phyloP scores from a whole-genome alignment of 2,888 invertebrate genomes.

The Antheraea yamamai region DNA sequence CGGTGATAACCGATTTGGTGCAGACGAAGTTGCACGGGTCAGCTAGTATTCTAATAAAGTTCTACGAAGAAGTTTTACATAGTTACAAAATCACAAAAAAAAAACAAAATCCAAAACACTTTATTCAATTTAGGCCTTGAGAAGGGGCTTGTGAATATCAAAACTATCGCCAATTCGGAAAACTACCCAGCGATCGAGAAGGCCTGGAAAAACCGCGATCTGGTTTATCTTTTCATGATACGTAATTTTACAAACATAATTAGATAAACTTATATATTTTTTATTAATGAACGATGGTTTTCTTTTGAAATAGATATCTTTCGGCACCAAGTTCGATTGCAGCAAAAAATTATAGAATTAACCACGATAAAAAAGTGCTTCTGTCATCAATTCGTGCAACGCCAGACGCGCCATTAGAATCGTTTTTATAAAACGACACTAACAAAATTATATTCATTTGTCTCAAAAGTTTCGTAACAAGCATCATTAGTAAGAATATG shows the following conservation, averaged over 20 bases:
- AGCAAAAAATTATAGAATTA: not conserved
- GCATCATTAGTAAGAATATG: constrained; percentile 17
- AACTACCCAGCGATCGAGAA: no score
- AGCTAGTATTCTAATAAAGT: no score
- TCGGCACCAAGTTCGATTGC: not conserved
- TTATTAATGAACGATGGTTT: not conserved
- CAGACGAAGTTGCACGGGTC: no score
- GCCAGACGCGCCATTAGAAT: constrained; percentile 4
- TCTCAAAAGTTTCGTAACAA: constrained; percentile 18
- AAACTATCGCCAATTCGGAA: no score
- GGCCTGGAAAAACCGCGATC: not conserved
- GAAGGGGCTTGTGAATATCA: no score
- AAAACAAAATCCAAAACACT: no score
- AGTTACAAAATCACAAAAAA: no score
- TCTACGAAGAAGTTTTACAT: no score
- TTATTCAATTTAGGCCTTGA: no score
- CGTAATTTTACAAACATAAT: not conserved
- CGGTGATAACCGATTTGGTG: no score
- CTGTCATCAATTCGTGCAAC: not conserved
- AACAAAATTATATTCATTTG: constrained; percentile 5
- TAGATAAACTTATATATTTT: not conserved
- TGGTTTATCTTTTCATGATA: not conserved
- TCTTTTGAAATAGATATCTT: not conserved
- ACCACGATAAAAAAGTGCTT: not conserved
- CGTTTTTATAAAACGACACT: not conserved